A percentile compares a stretch with the other conserved stretches of the same genome.
Evolutionary conservation across 2,888 invertebrate genomes (phyloP).

Genomic region (Lumbricus terrestris): DNA sequence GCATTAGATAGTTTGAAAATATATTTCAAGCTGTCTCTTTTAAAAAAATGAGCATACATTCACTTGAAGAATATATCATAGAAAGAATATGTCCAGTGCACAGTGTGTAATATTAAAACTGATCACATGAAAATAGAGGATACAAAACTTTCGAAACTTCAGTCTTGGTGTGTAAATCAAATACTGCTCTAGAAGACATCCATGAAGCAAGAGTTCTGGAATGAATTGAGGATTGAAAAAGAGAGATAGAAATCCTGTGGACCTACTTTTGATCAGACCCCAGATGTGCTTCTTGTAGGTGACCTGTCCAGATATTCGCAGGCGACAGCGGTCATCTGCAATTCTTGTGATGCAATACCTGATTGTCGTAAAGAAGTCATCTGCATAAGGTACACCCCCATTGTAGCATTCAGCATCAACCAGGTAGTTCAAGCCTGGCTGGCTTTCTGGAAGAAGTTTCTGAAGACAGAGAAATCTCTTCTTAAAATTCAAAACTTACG

Average conservation of each 20-base stretch:
- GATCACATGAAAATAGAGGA: neutral
- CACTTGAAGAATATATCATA: neutral
- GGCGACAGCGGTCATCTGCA: slow-evolving; percentile 65
- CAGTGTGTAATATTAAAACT: neutral
- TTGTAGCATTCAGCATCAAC: slow-evolving; percentile 82
- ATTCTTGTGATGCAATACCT: slow-evolving; percentile 83
- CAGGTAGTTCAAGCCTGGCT: slow-evolving; percentile 79
- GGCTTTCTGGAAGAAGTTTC: slow-evolving; percentile 50
- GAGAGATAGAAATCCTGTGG: neutral
- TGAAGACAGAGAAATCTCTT: slow-evolving; percentile 34
- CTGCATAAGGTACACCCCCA: slow-evolving; percentile 91
- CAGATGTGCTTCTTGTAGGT: slow-evolving; percentile 87
- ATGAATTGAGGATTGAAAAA: no score
- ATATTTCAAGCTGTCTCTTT: neutral
- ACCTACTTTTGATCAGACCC: slow-evolving; percentile 81
- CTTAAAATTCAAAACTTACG: neutral
- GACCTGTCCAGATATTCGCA: slow-evolving; percentile 74
- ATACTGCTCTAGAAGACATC: neutral
- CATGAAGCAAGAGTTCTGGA: no score
- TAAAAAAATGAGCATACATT: neutral
- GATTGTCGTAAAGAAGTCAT: slow-evolving; percentile 78
- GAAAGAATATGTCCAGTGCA: neutral
- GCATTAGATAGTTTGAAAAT: neutral
- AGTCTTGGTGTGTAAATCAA: neutral
- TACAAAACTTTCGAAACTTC: neutral